Evolutionary conservation across 2,797 vertebrate genomes (phyloP).

Genomic region (Chrysocyon brachyurus): DNA sequence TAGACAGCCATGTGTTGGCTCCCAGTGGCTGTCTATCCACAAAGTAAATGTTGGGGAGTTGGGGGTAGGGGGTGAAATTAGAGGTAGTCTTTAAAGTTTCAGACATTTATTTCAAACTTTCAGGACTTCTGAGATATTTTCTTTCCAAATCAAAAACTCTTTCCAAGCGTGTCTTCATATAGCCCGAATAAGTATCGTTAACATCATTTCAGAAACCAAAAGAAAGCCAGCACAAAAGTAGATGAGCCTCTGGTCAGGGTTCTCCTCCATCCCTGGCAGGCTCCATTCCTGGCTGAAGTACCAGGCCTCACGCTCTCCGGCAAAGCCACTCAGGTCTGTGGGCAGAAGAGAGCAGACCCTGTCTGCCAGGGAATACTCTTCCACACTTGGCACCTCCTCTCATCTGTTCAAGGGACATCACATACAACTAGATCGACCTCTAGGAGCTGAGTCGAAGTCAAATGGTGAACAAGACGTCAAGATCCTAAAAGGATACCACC

Average conservation of each 20-base stretch:
- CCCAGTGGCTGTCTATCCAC: not conserved
- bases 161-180: not conserved
- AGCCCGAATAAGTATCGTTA: not conserved
- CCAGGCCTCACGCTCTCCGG: not conserved
- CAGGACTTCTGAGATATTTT: not conserved
- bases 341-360: not conserved
- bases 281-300: not conserved
- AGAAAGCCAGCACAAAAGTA: slow-evolving; percentile 31
- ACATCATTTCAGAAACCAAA: slow-evolving; percentile 38
- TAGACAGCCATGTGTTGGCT: not conserved
- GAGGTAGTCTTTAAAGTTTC: not conserved
- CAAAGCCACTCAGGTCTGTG: not conserved
- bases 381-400: not conserved
- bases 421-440: not conserved
- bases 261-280: not conserved
- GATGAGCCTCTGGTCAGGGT: not conserved
- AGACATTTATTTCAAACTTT: slow-evolving; percentile 15
- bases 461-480: not conserved
- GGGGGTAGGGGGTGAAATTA: not conserved
- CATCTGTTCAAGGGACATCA: not conserved
- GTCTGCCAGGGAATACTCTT: not conserved
- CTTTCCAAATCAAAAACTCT: slow-evolving; percentile 20
- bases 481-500: not conserved
- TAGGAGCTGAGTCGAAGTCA: not conserved
- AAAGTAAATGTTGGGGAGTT: rapidly evolving